Evolutionary conservation across 2,113 vertebrate genomes (phyloP).

Genomic region (Polypterus senegalus): DNA sequence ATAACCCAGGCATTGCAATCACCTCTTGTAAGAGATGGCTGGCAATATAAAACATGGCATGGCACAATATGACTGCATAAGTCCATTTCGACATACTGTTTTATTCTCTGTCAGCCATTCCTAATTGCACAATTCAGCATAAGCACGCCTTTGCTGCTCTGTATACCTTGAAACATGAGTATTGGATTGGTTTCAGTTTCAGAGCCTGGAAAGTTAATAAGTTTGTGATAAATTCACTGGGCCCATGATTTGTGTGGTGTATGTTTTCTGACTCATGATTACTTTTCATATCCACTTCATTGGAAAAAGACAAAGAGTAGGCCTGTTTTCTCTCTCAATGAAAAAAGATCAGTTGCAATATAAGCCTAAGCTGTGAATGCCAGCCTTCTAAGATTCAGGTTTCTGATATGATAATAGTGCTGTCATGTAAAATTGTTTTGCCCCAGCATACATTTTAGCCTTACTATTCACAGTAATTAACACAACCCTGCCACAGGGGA

Average conservation of each 20-base stretch:
- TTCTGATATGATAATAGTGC: constrained; percentile 45
- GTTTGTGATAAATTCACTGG: constrained; percentile 50
- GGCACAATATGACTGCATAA: too few species aligned
- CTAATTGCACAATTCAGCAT: constrained; percentile 12
- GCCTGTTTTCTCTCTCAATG: constrained; percentile 38
- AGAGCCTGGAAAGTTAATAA: constrained; percentile 47
- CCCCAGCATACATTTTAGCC: too few species aligned
- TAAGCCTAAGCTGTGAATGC: constrained; percentile 42
- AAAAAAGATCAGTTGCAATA: constrained; percentile 31
- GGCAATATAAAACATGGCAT: too few species aligned
- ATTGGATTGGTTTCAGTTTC: constrained; percentile 51
- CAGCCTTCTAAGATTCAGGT: constrained; percentile 39
- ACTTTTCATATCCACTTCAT: constrained; percentile 43
- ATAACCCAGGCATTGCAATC: too few species aligned
- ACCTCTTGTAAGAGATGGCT: too few species aligned
- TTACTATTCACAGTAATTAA: background rate
- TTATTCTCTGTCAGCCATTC: constrained; percentile 11
- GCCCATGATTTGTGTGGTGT: constrained; percentile 46
- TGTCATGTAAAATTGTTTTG: background rate
- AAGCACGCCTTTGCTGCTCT: background rate
- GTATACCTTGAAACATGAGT: constrained; percentile 24
- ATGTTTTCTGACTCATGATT: constrained; percentile 44
- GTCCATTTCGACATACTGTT: background rate
- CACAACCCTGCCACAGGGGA: too few species aligned
- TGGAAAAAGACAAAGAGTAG: constrained; percentile 47